Evolutionary conservation across 2,113 vertebrate genomes (phyloP).

Genomic region (Salvelinus sp.): DNA sequence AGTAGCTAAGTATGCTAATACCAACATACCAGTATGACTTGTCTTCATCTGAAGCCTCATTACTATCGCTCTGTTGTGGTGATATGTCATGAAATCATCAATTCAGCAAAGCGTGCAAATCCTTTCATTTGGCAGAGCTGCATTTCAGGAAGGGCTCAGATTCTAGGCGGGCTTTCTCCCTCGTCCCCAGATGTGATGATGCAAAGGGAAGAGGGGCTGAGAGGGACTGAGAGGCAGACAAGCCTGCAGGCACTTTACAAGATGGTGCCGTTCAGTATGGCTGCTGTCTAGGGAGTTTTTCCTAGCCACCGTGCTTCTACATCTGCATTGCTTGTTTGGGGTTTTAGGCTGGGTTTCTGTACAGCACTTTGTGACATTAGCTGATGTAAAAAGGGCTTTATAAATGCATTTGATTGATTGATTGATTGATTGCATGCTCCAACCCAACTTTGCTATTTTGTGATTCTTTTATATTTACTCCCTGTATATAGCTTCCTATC

Average conservation of each 20-base stretch:
- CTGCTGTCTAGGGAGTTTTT: too few relatives aligned
- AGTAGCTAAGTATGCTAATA: conserved; percentile 51
- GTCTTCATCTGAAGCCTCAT: conserved; percentile 31
- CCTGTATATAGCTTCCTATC: too few relatives aligned
- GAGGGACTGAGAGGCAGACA: conserved; percentile 8
- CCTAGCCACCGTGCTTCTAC: too few relatives aligned
- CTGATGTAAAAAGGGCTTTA: too few relatives aligned
- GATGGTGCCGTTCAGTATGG: too few relatives aligned
- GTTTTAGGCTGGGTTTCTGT: too few relatives aligned
- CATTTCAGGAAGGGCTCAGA: conserved; percentile 52
- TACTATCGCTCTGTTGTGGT: conserved; percentile 19
- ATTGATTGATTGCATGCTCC: too few relatives aligned
- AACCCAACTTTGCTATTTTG: too few relatives aligned
- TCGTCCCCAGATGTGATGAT: conserved; percentile 9
- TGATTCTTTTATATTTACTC: too few relatives aligned
- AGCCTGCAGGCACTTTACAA: conserved; percentile 28
- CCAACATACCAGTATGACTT: conserved; percentile 36
- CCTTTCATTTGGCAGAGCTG: conserved; percentile 14
- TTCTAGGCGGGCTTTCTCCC: conserved; percentile 53
- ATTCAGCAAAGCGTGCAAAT: conserved; percentile 23
- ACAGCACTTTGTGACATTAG: too few relatives aligned
- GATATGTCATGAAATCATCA: conserved; percentile 34
- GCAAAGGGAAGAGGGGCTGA: background rate
- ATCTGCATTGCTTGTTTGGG: too few relatives aligned
- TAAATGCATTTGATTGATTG: too few relatives aligned